Evolutionary conservation across 30 jellyfish, hydroid and myxozoan genomes (phyloP), one percentile per base, ranked within the genome.

Genomic region (Hydractinia echinata): DNA sequence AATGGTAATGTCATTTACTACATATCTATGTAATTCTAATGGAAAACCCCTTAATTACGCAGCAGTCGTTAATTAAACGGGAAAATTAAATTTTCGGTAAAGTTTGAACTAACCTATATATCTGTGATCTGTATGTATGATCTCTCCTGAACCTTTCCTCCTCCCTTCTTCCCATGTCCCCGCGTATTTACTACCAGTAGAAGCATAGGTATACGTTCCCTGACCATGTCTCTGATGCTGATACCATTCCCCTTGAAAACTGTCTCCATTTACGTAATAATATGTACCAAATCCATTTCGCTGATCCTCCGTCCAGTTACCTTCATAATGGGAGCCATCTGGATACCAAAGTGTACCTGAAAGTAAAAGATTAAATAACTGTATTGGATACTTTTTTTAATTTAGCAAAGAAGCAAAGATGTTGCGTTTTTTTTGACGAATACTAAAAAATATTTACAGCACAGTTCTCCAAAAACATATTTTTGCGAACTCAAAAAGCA

Each of bases 211-310:
- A 61, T 77, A 77, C 13, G 18, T 61, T 51, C 85, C 85, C 9
- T 54, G 85, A 4, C 85, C 85, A 4, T 77, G 56, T 7, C 85
- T 54, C 53, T 54, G 79, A 79, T 77, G 56, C 21, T 54, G 61
- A 77, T 50, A 54, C 85, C 85, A 77, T 53, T 77, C 85, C 21
- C 85, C 85, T 21, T 77, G 79, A 77, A 53, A 77, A 1, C 18
- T 0, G 30, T 77, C 85, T 6, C 85, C 85, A 77, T 77, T 77
- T 14, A 16, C 79, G 54, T 77, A 77, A 54, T 58, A 66, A 66
- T 77, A 53, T 5, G 55, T 30, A 7, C 85, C 85, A 10, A 15
- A 10, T 5, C 85, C 85, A n/a, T 55, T 53, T 58, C 58, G 53
- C 52, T 53, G 50, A 61, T 55, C 85, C 10, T 77, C 58, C 9